phyloP scores from a whole-genome alignment of 2,113 vertebrate genomes.

The Orthonyx spaldingii region DNA sequence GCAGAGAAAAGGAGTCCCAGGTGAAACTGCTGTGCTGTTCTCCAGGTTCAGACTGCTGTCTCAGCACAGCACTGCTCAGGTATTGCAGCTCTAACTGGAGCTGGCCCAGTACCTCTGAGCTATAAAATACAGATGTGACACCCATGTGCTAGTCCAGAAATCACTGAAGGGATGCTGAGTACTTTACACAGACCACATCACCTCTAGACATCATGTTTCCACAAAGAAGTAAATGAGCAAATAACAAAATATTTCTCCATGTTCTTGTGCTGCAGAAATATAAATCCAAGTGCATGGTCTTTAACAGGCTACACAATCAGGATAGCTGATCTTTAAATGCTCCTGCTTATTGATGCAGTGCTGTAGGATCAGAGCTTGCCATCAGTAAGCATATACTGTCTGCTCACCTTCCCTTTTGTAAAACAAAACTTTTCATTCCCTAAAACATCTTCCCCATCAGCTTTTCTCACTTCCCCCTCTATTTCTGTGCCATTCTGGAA shows the following conservation, averaged over 20 bases:
- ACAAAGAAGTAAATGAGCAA: not conserved
- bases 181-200: not conserved
- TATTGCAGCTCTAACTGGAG: not conserved
- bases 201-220: not conserved
- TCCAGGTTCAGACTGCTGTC: not conserved
- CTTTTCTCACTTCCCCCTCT: not conserved
- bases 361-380: not conserved
- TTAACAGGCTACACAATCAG: not conserved
- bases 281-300: not conserved
- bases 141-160: not conserved
- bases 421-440: not conserved
- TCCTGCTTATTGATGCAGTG: not conserved
- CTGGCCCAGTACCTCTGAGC: not conserved
- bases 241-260: not conserved
- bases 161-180: not conserved
- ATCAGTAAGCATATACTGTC: not conserved
- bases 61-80: not conserved
- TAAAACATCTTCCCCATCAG: not conserved
- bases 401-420: not conserved
- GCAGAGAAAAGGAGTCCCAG: not conserved
- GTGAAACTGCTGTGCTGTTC: not conserved
- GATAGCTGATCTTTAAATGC: not conserved
- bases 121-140: not conserved
- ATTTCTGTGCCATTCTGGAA: not conserved
- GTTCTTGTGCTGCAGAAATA: not conserved